Evolutionary conservation across 2,113 vertebrate genomes (phyloP).

Genomic region (Jacana jacana): DNA sequence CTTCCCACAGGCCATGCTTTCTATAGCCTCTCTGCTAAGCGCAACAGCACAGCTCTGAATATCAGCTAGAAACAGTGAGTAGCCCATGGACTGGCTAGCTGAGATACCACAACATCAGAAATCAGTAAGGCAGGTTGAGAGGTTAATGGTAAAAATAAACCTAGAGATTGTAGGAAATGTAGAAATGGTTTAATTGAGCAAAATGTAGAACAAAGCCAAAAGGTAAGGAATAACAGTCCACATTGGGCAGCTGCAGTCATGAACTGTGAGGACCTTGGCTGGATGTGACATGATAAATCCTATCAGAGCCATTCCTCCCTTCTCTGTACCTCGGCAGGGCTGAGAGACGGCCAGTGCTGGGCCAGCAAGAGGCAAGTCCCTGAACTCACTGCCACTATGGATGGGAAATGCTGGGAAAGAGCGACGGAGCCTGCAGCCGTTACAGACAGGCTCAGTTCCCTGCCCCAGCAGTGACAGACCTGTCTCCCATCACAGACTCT

Average conservation of each 20-base stretch:
- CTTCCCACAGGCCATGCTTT: neutral
- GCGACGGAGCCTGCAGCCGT: neutral
- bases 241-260: neutral
- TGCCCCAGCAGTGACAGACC: neutral
- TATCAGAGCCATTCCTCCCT: neutral
- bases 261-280: neutral
- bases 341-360: fast-evolving
- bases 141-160: neutral
- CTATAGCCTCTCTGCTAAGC: neutral
- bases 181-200: neutral
- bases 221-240: neutral
- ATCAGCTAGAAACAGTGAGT: neutral
- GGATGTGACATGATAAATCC: neutral
- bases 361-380: neutral
- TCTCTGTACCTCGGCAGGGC: neutral
- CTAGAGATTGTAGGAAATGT: neutral
- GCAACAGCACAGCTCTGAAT: fast-evolving
- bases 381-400: neutral
- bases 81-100: neutral
- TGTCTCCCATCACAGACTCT: neutral
- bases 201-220: neutral
- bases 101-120: neutral
- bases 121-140: neutral
- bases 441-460: neutral
- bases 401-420: neutral